phyloP scores from a whole-genome alignment of 2,888 invertebrate species.

The Dasypolia templi region DNA sequence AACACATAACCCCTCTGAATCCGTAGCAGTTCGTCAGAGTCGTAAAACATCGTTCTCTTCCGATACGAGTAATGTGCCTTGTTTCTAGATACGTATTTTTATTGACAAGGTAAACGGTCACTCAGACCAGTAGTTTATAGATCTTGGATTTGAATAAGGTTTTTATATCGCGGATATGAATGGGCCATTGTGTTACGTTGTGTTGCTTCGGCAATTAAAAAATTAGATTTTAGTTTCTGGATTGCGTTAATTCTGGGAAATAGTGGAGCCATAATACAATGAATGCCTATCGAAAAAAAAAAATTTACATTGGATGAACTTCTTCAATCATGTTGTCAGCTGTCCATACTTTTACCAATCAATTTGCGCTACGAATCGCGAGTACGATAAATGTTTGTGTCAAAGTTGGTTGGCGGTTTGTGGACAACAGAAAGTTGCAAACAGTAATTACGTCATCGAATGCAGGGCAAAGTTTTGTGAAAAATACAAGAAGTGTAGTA shows the following conservation, averaged over 20 bases:
- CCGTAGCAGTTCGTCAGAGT: constrained; percentile 12
- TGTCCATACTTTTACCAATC: no score
- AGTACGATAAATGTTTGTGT: no score
- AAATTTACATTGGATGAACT: no score
- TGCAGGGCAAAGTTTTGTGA: no score
- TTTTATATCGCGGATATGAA: constrained; percentile 1
- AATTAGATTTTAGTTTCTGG: not conserved
- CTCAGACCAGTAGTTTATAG: not conserved
- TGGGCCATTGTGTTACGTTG: not conserved
- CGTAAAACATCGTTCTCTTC: constrained; percentile 14
- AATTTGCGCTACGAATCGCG: no score
- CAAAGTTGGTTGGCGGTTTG: no score
- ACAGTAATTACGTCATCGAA: no score
- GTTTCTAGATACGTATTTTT: constrained; percentile 1
- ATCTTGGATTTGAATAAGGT: not conserved
- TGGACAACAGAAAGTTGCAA: no score
- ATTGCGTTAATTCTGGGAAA: not conserved
- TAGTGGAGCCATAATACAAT: no score
- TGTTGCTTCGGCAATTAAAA: not conserved
- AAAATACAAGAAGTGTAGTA: not conserved
- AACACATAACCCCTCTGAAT: constrained; percentile 1
- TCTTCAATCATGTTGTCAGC: no score
- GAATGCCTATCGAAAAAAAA: no score
- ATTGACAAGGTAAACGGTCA: constrained; percentile 20
- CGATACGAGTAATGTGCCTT: not conserved